phyloP scores from a whole-genome alignment of 2,113 vertebrate genomes.

The Tringa solitaria region DNA sequence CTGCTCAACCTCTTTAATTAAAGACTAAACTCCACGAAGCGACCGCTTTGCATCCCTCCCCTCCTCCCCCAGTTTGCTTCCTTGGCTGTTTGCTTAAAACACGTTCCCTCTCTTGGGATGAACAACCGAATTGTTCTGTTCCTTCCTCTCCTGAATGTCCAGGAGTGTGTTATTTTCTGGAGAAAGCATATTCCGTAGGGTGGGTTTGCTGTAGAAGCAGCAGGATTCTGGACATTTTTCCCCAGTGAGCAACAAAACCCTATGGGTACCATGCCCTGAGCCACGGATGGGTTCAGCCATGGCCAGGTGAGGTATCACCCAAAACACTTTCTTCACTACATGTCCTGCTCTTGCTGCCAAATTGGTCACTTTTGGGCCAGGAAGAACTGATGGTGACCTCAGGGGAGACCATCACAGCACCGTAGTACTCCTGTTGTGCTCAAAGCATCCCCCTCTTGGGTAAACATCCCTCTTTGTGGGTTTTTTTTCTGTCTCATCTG shows the following conservation, averaged over 20 bases:
- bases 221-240: background rate
- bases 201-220: background rate
- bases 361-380: background rate
- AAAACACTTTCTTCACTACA: background rate
- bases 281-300: background rate
- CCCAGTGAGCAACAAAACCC: background rate
- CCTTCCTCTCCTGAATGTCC: background rate
- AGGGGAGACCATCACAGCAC: rapidly evolving
- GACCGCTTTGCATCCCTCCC: background rate
- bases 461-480: background rate
- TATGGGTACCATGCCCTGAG: rapidly evolving
- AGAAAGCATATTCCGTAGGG: background rate
- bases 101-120: background rate
- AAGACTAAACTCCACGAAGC: background rate
- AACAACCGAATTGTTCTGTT: background rate
- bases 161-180: background rate
- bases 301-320: background rate
- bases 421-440: background rate
- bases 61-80: background rate
- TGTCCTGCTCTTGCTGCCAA: background rate
- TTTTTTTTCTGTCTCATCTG: background rate
- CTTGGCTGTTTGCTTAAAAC: background rate
- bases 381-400: background rate
- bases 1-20: conserved; percentile 21
- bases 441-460: background rate